Evolutionary conservation across 1,140 invertebrate species (phyloP).

Genomic region (Diprion similis): DNA sequence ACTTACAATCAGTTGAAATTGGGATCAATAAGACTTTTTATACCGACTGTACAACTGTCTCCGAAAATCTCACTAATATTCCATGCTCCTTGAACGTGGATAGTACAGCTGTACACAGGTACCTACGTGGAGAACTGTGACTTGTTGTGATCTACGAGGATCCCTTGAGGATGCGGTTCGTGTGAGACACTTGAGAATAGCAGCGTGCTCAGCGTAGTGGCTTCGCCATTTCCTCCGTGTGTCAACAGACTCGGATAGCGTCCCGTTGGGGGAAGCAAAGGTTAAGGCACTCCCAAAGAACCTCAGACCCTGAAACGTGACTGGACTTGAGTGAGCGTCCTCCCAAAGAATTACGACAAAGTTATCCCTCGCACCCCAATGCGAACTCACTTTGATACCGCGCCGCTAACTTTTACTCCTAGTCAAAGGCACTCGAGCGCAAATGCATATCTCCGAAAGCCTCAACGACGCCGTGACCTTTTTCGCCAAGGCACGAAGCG

Average conservation of each 20-base stretch:
- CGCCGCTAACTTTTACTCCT: slow-evolving; percentile 27
- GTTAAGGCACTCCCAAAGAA: slow-evolving; percentile 53
- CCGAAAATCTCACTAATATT: no score
- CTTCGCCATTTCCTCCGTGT: neutral
- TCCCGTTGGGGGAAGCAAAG: slow-evolving; percentile 41
- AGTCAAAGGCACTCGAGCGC: slow-evolving; percentile 26
- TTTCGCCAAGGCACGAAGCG: neutral
- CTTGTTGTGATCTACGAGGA: neutral
- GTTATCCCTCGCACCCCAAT: slow-evolving; percentile 33
- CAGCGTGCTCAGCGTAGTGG: neutral
- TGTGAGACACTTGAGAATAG: neutral
- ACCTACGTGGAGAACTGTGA: no score
- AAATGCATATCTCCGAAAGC: slow-evolving; percentile 14
- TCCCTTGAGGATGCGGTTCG: neutral
- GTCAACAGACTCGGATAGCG: slow-evolving; percentile 2
- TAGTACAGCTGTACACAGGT: neutral
- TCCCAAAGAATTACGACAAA: slow-evolving; percentile 45
- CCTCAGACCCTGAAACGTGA: slow-evolving; percentile 49
- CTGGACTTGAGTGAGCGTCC: slow-evolving; percentile 46
- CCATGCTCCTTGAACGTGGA: no score
- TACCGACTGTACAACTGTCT: no score
- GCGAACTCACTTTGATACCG: slow-evolving; percentile 42
- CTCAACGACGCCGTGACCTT: neutral
- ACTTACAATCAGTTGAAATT: no score
- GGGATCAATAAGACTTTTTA: no score